Percentiles rank a stretch among this genome's conserved stretches.
phyloP scores from a whole-genome alignment of 2,113 vertebrate species.

The Chamaea fasciata region DNA sequence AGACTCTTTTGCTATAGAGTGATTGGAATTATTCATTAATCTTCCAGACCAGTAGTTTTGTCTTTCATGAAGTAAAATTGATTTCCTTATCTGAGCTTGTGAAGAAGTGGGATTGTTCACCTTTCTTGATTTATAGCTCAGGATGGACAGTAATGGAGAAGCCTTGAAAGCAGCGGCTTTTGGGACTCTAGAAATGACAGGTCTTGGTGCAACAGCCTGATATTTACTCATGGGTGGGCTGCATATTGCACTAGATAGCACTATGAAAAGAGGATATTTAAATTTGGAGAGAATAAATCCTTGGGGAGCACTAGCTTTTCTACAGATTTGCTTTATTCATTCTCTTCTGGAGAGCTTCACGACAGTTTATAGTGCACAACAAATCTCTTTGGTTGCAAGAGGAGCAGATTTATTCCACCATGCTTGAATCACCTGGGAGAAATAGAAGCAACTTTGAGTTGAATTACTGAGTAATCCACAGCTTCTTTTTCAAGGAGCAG shows the following conservation, averaged over 20 bases:
- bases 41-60: constrained; percentile 21
- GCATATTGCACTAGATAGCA: background rate
- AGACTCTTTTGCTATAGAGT: background rate
- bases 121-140: background rate
- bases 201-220: background rate
- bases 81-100: constrained; percentile 19
- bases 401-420: background rate
- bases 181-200: background rate
- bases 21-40: constrained; percentile 19
- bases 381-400: background rate
- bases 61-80: constrained; percentile 32
- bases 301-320: background rate
- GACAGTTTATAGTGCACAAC: background rate
- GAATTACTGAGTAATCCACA: background rate
- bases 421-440: background rate
- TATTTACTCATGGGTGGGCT: background rate
- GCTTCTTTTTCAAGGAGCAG: background rate
- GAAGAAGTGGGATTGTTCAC: background rate
- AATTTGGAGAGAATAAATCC: background rate
- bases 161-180: background rate
- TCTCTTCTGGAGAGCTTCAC: background rate
- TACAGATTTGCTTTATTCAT: background rate
- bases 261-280: background rate
- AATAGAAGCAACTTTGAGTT: background rate
- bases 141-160: background rate